Base-by-base conservation (phyloP, 2,113 vertebrate species). In the Raja brachyura region DNA sequence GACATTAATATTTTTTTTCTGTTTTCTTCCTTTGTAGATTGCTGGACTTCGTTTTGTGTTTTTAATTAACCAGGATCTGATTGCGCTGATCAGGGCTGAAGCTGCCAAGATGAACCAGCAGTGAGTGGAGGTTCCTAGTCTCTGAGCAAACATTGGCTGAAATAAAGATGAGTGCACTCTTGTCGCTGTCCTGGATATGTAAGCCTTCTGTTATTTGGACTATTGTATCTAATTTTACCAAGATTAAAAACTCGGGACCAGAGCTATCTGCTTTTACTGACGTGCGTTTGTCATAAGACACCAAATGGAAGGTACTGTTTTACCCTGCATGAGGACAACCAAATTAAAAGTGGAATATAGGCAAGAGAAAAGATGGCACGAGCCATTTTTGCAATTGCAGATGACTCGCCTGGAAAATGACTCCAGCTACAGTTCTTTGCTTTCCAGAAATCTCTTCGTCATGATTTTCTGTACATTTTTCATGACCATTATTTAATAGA, bases 31-130 rank as follows among this genome's bases (percentile, higher is more conserved):
- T 63, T 13, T 93, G 16, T 94, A 99, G 98, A 99, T 99, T 33
- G 97, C 98, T 94, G 98, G 98, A 90, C 97, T 99, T 74, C 97
- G 98, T 81, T 99, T 99, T 20, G 98, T 99, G 94, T 99, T 99
- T 95, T 96, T 99, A 93, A 99, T 99, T 95, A 99, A 99, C 95
- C 97, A 98, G 95, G 98, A 99, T 93, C 97, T 99, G 93, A 99
- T 99, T 66, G 97, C 98, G 3, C 97, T 99, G 79, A 99, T 99
- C 94, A 97, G 98, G 96, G 98, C 98, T 0, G 98, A 99, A 95
- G 98, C 98, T 9, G 98, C 98, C 94, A 99, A 98, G 95, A 97
- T 99, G 96, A 97, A 96, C 6, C 98, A 98, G 94, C 97, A 98
- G 95, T 99, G 96, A 98, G 70, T 1, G 14, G 54, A 31, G 22